Base-by-base conservation (phyloP, 2,888 invertebrate species). In the Loripinus fragilis region DNA sequence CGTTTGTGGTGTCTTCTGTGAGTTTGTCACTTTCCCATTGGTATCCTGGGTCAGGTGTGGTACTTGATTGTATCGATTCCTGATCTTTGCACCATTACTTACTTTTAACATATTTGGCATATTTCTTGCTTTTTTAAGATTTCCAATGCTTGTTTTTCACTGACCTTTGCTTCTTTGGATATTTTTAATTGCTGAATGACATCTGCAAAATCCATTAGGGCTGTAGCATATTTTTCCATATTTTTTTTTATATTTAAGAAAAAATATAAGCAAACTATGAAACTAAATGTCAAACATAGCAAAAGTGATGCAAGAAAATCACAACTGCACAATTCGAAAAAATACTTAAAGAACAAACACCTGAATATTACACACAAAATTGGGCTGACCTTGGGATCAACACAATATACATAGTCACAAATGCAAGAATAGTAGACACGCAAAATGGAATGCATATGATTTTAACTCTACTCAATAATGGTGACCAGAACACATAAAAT, bases 21-120 rank as follows among this genome's bases (percentile, higher is more conserved):
- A n/a, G n/a, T n/a, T n/a, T n/a, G n/a, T n/a, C n/a, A n/a, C n/a
- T n/a, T n/a, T n/a, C n/a, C n/a, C n/a, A n/a, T n/a, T n/a, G n/a
- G n/a, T n/a, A n/a, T n/a, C n/a, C n/a, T n/a, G n/a, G 50, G 28
- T 70, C 73, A 3, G 85, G 85, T 41, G 74, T 75, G 28, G 81
- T 78, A n/a, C n/a, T n/a, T n/a, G n/a, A n/a, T n/a, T n/a, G n/a
- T n/a, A n/a, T n/a, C n/a, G n/a, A n/a, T n/a, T n/a, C n/a, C n/a
- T n/a, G n/a, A n/a, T n/a, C n/a, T n/a, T n/a, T n/a, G n/a, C n/a
- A n/a, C n/a, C n/a, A n/a, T n/a, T n/a, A n/a, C n/a, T n/a, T n/a
- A n/a, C n/a, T n/a, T n/a, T 48, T 71, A 65, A 38, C 70, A 76
- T 20, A 80, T 76, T 52, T 80, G 80, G 76, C 80, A 80, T 28